Conservation (phyloP, 2,888 invertebrate genomes). For the Meiosimyza decipiens region DNA sequence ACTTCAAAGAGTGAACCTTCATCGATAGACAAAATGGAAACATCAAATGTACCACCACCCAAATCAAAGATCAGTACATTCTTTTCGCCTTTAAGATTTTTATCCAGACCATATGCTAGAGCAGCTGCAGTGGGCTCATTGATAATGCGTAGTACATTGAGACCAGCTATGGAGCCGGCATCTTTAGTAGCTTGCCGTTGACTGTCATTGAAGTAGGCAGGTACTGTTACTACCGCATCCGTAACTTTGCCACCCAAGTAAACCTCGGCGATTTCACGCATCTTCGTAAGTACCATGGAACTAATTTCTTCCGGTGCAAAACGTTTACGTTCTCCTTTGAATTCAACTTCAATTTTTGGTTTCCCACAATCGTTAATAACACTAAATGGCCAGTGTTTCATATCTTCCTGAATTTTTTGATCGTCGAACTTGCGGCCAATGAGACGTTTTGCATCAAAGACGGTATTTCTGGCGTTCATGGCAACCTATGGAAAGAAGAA, state of each 20-base stretch:
- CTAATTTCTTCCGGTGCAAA: constrained; percentile 88
- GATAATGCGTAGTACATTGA: constrained; percentile 89
- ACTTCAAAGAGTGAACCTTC: constrained; percentile 87
- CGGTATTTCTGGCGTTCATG: constrained; percentile 84
- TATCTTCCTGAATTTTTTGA: constrained; percentile 80
- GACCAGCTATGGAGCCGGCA: constrained; percentile 84
- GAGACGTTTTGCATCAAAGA: constrained; percentile 85
- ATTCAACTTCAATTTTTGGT: constrained; percentile 80
- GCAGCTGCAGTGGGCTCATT: constrained; percentile 93
- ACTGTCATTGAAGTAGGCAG: constrained; percentile 86
- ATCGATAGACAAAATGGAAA: constrained; percentile 89
- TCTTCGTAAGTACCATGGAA: constrained; percentile 86
- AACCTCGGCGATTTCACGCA: constrained; percentile 83
- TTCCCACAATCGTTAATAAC: constrained; percentile 74
- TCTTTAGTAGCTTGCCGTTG: constrained; percentile 90
- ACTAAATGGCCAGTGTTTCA: constrained; percentile 86
- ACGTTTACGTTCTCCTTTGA: constrained; percentile 78
- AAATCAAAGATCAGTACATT: constrained; percentile 82
- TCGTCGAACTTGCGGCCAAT: constrained; percentile 87
- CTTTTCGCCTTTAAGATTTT: constrained; percentile 78
- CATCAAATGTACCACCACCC: constrained; percentile 93
- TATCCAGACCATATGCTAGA: constrained; percentile 84
- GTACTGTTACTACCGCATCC: constrained; percentile 86
- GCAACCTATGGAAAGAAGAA: constrained; percentile 70
- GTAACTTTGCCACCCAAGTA: constrained; percentile 78